Percentiles rank a stretch among this genome's conserved stretches.
Evolutionary conservation across 2,113 vertebrate species (phyloP).

Genomic region (Hippocampus guttulatus): DNA sequence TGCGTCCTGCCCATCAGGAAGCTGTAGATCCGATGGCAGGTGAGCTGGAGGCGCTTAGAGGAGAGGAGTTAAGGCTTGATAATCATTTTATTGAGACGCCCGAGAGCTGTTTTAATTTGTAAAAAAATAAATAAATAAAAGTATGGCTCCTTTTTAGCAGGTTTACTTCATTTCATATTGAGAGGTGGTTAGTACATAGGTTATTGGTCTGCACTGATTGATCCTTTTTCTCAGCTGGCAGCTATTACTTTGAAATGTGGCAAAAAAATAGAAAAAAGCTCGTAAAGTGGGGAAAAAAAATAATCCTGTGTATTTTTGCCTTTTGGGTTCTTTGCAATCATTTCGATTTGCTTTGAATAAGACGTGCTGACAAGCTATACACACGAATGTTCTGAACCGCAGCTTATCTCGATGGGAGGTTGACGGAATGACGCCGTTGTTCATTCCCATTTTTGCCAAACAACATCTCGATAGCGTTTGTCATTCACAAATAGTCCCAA

Average conservation of each 20-base stretch:
- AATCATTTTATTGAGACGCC: not conserved
- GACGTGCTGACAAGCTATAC: not conserved
- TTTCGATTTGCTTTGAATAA: constrained; percentile 1
- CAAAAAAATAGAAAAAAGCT: not conserved
- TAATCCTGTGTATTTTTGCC: not conserved
- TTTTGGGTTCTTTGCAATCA: not conserved
- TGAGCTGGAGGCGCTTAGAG: too few relatives aligned
- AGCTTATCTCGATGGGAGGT: not conserved
- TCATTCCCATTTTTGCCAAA: not conserved
- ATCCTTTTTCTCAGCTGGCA: not conserved
- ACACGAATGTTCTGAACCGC: not conserved
- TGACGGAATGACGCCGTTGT: not conserved
- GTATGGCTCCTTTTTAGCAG: not conserved
- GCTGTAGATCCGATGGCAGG: too few relatives aligned
- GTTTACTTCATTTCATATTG: not conserved
- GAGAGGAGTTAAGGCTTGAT: too few relatives aligned
- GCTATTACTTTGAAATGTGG: not conserved
- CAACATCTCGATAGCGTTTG: not conserved
- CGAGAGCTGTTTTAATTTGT: not conserved
- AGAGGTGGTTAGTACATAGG: not conserved
- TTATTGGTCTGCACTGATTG: not conserved
- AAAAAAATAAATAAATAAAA: not conserved
- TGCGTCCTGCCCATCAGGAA: too few relatives aligned
- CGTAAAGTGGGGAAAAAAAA: not conserved
- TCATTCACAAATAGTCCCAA: constrained; percentile 1